These are phyloP conservation scores for Drosophila varians DNA, from an alignment of 1,140 invertebrate species.

Conservation along the genomic window DNA sequence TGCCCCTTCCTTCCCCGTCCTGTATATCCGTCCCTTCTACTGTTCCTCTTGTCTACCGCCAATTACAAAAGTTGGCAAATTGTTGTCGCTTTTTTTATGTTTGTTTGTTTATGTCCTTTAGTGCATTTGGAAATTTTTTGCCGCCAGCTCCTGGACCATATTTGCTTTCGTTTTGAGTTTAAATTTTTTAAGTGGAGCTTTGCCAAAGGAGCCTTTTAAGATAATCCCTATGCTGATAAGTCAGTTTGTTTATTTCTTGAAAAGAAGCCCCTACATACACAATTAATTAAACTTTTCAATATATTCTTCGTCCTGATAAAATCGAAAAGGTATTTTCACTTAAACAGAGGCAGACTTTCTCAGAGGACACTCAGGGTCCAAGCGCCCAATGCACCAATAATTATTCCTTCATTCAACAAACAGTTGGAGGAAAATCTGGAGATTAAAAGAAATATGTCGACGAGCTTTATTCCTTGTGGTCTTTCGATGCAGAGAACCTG, in stretches of 20 bases:
- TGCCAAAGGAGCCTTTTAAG: too few species aligned
- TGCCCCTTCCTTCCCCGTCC: background rate
- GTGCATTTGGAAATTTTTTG: constrained; percentile 30
- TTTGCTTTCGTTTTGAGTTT: constrained; percentile 18
- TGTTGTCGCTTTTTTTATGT: constrained; percentile 37
- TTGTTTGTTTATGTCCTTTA: constrained; percentile 48
- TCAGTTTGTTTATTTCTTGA: too few species aligned
- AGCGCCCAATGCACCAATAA: background rate
- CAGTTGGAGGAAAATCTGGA: background rate
- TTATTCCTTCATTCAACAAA: background rate
- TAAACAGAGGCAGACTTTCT: background rate
- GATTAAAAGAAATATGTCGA: background rate
- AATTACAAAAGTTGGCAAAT: constrained; percentile 62
- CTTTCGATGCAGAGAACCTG: background rate
- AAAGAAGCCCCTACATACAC: too few species aligned
- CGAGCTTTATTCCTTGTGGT: background rate
- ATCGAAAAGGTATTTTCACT: background rate
- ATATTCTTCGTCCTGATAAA: background rate
- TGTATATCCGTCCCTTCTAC: background rate
- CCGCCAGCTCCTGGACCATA: background rate
- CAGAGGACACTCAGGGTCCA: background rate
- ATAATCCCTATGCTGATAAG: too few species aligned
- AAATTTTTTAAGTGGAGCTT: too few species aligned
- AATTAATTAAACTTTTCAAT: background rate
- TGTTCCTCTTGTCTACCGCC: constrained; percentile 16